These are phyloP conservation scores for Phoenicopterus ruber DNA, from an alignment of 2,113 vertebrate genomes.

Conservation along the genomic window DNA sequence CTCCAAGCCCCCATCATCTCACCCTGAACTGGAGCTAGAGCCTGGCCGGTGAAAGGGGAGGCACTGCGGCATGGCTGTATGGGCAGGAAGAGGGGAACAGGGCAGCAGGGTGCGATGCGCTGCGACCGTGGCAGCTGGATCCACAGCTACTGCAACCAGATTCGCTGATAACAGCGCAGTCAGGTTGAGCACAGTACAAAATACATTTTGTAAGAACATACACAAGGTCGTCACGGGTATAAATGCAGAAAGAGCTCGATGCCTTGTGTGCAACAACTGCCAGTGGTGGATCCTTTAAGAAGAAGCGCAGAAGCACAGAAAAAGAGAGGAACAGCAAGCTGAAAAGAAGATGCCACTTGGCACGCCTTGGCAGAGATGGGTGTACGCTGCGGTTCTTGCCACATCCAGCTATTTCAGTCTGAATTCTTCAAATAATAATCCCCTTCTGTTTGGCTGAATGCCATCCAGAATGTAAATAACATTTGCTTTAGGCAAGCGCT, in stretches of 20 bases:
- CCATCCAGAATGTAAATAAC: not conserved
- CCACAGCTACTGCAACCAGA: accelerated
- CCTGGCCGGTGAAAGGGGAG: accelerated
- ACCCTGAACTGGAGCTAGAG: too few species aligned
- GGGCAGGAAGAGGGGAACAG: not conserved
- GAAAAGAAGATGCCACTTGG: not conserved
- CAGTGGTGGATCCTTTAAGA: not conserved
- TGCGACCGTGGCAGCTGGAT: not conserved
- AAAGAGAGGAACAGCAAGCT: too few species aligned
- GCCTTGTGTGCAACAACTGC: not conserved
- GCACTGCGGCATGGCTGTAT: too few species aligned
- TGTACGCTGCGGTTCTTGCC: accelerated
- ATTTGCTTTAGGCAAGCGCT: not conserved
- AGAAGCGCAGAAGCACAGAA: not conserved
- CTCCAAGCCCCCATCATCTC: not conserved
- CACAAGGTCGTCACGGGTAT: not conserved
- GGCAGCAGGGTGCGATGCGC: too few species aligned
- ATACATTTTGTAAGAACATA: not conserved
- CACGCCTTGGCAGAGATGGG: too few species aligned
- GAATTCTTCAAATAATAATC: not conserved
- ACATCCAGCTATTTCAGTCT: not conserved
- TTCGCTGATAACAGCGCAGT: not conserved
- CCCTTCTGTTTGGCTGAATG: not conserved
- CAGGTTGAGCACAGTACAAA: too few species aligned
- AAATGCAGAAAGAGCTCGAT: not conserved